Evolutionary conservation across 2,888 invertebrate genomes (phyloP).

Genomic region (Dioctria linearis): DNA sequence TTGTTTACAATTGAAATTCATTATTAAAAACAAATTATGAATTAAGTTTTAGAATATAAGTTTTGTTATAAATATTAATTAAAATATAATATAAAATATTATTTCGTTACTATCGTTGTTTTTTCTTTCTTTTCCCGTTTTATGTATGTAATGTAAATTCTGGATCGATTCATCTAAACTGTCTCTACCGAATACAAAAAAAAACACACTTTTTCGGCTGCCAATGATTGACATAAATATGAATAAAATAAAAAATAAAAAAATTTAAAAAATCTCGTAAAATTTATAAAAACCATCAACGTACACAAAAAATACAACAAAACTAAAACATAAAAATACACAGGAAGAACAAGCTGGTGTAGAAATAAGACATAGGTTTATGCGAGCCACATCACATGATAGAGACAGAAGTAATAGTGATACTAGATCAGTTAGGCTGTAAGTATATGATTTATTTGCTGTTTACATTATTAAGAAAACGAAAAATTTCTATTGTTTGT

Average conservation of each 20-base stretch:
- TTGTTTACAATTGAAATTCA: neutral
- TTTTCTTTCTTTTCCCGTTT: constrained; percentile 56
- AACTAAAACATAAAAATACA: constrained; percentile 45
- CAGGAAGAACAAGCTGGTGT: constrained; percentile 77
- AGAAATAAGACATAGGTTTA: constrained; percentile 68
- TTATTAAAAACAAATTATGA: constrained; percentile 39
- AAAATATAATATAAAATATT: constrained; percentile 38
- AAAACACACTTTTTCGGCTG: constrained; percentile 24
- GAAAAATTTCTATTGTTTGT: constrained; percentile 8
- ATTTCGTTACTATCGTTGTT: constrained; percentile 53
- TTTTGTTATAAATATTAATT: constrained; percentile 13
- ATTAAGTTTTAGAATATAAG: constrained; percentile 27
- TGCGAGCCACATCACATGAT: constrained; percentile 64
- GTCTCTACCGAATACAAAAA: constrained; percentile 54
- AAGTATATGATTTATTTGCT: constrained; percentile 61
- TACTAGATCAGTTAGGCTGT: constrained; percentile 66
- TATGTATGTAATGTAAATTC: constrained; percentile 55
- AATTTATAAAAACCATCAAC: constrained; percentile 38
- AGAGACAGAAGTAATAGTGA: constrained; percentile 66
- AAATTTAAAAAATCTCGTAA: constrained; percentile 55
- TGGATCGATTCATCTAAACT: constrained; percentile 56
- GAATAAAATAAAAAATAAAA: constrained; percentile 51
- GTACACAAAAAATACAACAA: too few species aligned
- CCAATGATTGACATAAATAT: constrained; percentile 36
- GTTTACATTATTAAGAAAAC: constrained; percentile 32